phyloP scores from a whole-genome alignment of 2,113 vertebrate genomes.

The Corvus hawaiiensis region DNA sequence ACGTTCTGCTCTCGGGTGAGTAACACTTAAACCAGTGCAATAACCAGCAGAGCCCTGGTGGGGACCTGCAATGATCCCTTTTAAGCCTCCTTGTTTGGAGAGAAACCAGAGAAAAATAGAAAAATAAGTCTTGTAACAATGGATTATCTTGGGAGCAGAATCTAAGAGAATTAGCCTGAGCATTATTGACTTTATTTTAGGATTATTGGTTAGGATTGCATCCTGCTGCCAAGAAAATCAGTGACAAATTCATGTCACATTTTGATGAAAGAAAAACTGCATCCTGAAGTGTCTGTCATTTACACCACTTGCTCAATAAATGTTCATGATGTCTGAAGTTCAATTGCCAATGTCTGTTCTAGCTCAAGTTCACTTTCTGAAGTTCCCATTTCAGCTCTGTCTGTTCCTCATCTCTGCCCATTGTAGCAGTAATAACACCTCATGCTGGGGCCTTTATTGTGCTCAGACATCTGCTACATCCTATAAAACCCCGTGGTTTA shows the following conservation, averaged over 20 bases:
- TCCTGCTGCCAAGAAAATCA: background rate
- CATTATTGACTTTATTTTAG: background rate
- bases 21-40: background rate
- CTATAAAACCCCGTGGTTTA: background rate
- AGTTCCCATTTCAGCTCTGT: background rate
- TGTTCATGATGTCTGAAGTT: background rate
- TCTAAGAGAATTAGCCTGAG: background rate
- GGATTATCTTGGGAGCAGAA: background rate
- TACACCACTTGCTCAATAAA: background rate
- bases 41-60: background rate
- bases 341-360: background rate
- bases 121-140: background rate
- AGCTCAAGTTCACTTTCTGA: background rate
- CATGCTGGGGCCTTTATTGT: background rate
- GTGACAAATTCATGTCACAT: background rate
- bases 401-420: background rate
- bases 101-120: background rate
- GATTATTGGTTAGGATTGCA: background rate
- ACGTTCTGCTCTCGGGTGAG: slow-evolving; percentile 80
- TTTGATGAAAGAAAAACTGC: background rate
- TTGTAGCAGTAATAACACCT: background rate
- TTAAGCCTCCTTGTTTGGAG: background rate
- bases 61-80: background rate
- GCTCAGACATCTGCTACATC: background rate
- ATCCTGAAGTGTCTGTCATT: background rate